A percentile compares a stretch with the other conserved stretches of the same genome.
phyloP scores from a whole-genome alignment of 2,888 invertebrate genomes.

The Drosophila aldrichi region DNA sequence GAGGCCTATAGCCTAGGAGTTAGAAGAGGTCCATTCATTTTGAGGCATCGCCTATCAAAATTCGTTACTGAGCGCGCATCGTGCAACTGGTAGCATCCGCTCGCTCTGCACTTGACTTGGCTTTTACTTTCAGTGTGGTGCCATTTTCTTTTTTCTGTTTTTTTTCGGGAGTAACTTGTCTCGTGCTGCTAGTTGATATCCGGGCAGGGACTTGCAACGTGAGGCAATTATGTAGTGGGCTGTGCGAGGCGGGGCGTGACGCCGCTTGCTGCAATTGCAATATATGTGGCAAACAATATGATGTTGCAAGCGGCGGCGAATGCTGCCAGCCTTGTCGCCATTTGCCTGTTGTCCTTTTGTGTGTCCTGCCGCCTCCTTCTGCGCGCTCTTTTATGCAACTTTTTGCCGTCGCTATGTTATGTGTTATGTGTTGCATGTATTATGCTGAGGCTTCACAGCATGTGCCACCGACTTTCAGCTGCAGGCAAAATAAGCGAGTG shows the following conservation, averaged over 20 bases:
- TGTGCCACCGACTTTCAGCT: conserved; percentile 61
- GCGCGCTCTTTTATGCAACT: conserved; percentile 54
- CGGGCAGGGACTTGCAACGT: conserved; percentile 38
- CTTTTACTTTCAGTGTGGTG: not conserved
- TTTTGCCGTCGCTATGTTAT: conserved; percentile 34
- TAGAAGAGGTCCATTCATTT: too few species aligned
- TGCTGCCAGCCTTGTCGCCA: conserved; percentile 1
- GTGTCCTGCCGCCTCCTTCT: conserved; percentile 7
- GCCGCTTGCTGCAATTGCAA: conserved; percentile 40
- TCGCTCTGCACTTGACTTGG: not conserved
- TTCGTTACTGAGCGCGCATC: not conserved
- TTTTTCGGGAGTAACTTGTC: conserved; percentile 10
- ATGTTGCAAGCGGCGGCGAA: conserved; percentile 23
- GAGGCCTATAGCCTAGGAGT: too few species aligned
- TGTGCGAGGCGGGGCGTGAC: conserved; percentile 6
- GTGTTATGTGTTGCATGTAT: conserved; percentile 53
- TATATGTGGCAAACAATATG: conserved; percentile 61
- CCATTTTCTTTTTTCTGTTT: too few species aligned
- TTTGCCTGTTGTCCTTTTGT: conserved; percentile 54
- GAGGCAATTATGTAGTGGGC: conserved; percentile 55
- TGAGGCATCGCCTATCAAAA: too few species aligned
- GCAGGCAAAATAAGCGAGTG: conserved; percentile 42
- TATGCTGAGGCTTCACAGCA: conserved; percentile 66
- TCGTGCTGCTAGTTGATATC: conserved; percentile 32
- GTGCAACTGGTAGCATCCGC: not conserved